Evolutionary conservation across 1,140 invertebrate species (phyloP), one percentile per base, ranked within the genome.

Genomic region (Battus philenor): DNA sequence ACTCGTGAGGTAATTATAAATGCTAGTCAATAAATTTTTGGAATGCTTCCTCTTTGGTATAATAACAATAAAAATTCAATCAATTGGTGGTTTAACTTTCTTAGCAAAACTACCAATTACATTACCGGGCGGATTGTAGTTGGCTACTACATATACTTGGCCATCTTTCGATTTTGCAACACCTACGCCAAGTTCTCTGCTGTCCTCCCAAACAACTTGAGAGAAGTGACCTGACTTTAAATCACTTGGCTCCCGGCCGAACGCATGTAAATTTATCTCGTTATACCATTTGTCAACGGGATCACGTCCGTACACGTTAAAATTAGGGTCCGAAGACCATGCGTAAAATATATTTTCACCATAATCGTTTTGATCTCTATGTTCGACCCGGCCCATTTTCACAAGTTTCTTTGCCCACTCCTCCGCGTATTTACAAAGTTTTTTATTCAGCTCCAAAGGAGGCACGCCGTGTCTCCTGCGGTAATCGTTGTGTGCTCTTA

Each of bases 51-150:
- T 69, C 62, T 70, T 74, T 71, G 66, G 67, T 46, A 13, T 22
- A 22, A 24, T 34, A 39, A 20, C 15, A 36, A 9, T 9, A 2
- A 49, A 30, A 49, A 29, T 22, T 55, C 32, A 79, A 61, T 76
- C 55, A 43, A 67, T 49, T 41, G 81, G 77, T 17, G 89, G 87
- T 10, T 88, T 88, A 2, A 96, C 94, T 74, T 96, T 96, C 11
- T 89, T 89, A 1, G 87, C 77, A 67, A 94, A 97, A 59, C 90
- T 89, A 4, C 93, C 94, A 1, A 95, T 83, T 47, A 94, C 91
- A 74, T 97, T 97, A 1, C 96, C 96, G 2, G 94, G 90, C 0
- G 95, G 95, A 66, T 89, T 90, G 70, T 97, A 97, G 78, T 96
- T 94, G 11, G 92, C 93, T 0, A 97, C 95, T 0, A 96, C 92